Conservation (phyloP, 2,888 invertebrate genomes). For the Silvanus unidentatus region DNA sequence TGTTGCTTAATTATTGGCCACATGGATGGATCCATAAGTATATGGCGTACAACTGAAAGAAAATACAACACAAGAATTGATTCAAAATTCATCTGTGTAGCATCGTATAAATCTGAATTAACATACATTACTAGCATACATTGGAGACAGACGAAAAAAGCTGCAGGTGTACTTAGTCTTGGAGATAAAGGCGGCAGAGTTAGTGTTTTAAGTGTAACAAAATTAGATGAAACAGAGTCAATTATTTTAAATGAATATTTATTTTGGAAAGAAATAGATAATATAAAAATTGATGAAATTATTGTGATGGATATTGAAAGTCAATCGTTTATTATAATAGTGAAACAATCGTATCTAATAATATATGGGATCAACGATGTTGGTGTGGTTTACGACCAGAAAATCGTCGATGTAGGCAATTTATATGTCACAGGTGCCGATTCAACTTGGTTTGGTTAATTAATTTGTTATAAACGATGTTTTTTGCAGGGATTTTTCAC, state of each 20-base stretch:
- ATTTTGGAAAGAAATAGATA: constrained; percentile 29
- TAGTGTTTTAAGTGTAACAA: constrained; percentile 28
- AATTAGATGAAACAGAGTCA: constrained; percentile 25
- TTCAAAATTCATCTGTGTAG: constrained; percentile 25
- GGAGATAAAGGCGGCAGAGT: constrained; percentile 35
- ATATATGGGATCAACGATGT: constrained; percentile 29
- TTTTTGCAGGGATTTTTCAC: constrained; percentile 13
- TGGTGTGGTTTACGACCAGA: constrained; percentile 31
- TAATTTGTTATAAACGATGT: constrained; percentile 8
- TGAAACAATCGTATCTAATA: constrained; percentile 32
- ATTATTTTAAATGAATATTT: constrained; percentile 21
- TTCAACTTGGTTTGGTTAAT: constrained; percentile 1
- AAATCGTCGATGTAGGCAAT: constrained; percentile 29
- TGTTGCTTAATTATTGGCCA: constrained; percentile 36
- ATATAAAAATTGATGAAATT: constrained; percentile 32
- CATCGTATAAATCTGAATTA: constrained; percentile 27
- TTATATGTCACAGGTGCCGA: constrained; percentile 34
- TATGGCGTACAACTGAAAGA: constrained; percentile 33
- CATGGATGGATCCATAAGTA: constrained; percentile 33
- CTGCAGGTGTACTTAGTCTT: constrained; percentile 32
- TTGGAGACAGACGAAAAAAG: constrained; percentile 29
- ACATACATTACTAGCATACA: constrained; percentile 29
- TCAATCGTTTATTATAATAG: constrained; percentile 29
- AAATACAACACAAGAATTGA: constrained; percentile 19
- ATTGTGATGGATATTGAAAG: constrained; percentile 25